Evolutionary conservation across 2,888 invertebrate genomes (phyloP).

Genomic region (Artemia sinica): DNA sequence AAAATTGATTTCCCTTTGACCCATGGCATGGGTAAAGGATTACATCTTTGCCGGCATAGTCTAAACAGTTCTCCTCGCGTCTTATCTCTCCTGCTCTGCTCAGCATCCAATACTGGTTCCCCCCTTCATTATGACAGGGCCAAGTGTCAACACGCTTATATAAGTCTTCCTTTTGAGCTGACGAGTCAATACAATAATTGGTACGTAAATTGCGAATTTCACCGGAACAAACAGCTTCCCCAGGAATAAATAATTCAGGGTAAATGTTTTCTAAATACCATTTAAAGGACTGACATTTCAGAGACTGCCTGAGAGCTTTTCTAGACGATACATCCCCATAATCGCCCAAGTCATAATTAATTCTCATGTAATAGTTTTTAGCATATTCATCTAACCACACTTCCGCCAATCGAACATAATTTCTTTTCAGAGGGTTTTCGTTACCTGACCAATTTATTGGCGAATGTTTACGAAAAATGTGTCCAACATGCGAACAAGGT

Average conservation of each 20-base stretch:
- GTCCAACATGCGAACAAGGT: conserved; percentile 96
- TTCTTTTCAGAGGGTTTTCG: conserved; percentile 88
- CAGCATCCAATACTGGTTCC: conserved; percentile 74
- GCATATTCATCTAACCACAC: conserved; percentile 95
- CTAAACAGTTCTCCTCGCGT: too few relatives aligned
- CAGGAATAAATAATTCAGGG: conserved; percentile 95
- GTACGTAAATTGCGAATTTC: conserved; percentile 52
- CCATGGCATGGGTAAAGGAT: too few relatives aligned
- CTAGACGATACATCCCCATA: conserved; percentile 79
- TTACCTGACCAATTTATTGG: conserved; percentile 96
- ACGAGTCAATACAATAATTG: conserved; percentile 86
- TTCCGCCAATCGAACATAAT: conserved; percentile 88
- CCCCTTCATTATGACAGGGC: conserved; percentile 96
- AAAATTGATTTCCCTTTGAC: too few relatives aligned
- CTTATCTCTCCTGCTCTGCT: not conserved
- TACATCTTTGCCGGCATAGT: too few relatives aligned
- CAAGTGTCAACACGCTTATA: conserved; percentile 91
- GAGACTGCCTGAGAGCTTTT: conserved; percentile 54
- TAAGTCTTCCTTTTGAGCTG: conserved; percentile 76
- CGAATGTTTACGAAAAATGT: conserved; percentile 91
- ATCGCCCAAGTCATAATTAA: conserved; percentile 85
- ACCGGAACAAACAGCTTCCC: conserved; percentile 88
- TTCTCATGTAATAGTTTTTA: conserved; percentile 93
- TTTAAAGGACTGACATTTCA: conserved; percentile 87
- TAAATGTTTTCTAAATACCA: conserved; percentile 97